Evolutionary conservation across 2,113 vertebrate species (phyloP), one percentile per base, ranked within the genome.

Genomic region (Enhydra lutris): DNA sequence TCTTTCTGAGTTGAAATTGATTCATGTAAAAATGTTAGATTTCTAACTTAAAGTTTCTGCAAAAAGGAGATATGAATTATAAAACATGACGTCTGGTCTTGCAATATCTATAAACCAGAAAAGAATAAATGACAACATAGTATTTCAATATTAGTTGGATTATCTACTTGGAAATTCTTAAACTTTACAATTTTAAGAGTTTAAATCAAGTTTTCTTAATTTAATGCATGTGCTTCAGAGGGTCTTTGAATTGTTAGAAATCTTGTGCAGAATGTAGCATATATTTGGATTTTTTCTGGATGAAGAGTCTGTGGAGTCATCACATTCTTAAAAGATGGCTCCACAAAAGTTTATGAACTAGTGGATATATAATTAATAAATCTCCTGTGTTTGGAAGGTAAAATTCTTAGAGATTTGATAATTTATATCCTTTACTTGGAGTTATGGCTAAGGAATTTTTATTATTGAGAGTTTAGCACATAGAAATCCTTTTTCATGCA

Each of bases 1-100:
- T 94, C 89, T 95, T 74, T 47, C 21, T 81, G 61, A 95, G 26
- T 89, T 94, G 59, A 96, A 96, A 91, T 85, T 24, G 39, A 95
- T 90, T 90, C 80, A 73, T 55, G 36, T 91, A 34, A 94, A 93
- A 94, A 88, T 47, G 31, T 74, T 50, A 36, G 21, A 17, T 59
- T 87, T 96, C 71, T 82, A 55, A 87, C 85, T 93, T 89, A 78
- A 86, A 91, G 74, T 97, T 84, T 84, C 61, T 92, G 42, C 59
- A 59, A 18, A 91, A 91, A 93, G 45, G 42, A 97, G 52, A 39
- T 47, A 12, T 20, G 69, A 95, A 78, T 83, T 95, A 92, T 17
- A 42, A 94, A 86, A 69, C 42, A n/a, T 1, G 17, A 86, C 85
- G n/a, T 45, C 61, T 80, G 21, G 18, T 91, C 82, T 87, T 89